Conservation (phyloP, 2,888 invertebrate genomes). For the Euplexia lucipara region DNA sequence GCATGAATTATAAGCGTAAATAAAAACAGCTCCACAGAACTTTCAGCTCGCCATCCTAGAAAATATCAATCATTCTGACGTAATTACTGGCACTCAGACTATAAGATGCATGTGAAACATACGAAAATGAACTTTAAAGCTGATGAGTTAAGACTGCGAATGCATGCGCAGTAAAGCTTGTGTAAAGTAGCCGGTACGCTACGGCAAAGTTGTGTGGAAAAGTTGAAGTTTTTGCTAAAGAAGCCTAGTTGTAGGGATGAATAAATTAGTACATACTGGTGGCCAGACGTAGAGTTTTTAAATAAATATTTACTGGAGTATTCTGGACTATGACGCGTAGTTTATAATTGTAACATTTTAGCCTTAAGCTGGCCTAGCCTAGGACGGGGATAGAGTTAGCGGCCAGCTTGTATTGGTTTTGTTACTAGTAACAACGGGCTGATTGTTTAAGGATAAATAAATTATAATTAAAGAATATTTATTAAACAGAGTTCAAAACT, state of each 20-base stretch:
- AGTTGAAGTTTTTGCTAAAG: constrained; percentile 58
- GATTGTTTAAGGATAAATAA: background rate
- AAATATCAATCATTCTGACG: constrained; percentile 63
- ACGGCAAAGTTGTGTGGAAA: constrained; percentile 60
- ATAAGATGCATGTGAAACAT: constrained; percentile 21
- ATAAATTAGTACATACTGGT: constrained; percentile 59
- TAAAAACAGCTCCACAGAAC: constrained; percentile 49
- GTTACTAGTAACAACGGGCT: too few species aligned
- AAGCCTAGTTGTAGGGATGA: constrained; percentile 60
- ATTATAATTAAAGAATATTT: too few species aligned
- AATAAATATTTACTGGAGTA: constrained; percentile 53
- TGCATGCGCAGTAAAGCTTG: constrained; percentile 29
- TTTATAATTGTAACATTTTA: too few species aligned
- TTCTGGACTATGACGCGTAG: constrained; percentile 11
- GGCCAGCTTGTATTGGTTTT: too few species aligned
- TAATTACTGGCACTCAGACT: constrained; percentile 47
- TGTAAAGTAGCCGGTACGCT: constrained; percentile 46
- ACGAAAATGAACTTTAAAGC: constrained; percentile 46
- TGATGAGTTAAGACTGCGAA: constrained; percentile 25
- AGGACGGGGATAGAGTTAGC: too few species aligned
- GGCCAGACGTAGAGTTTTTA: constrained; percentile 40
- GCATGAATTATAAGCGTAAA: constrained; percentile 49
- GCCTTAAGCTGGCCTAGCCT: too few species aligned
- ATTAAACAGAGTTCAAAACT: too few species aligned
- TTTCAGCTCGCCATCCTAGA: constrained; percentile 55